Evolutionary conservation across 2,113 vertebrate genomes (phyloP), one percentile per base, ranked within the genome.

Genomic region (Antechinus stuartii): DNA sequence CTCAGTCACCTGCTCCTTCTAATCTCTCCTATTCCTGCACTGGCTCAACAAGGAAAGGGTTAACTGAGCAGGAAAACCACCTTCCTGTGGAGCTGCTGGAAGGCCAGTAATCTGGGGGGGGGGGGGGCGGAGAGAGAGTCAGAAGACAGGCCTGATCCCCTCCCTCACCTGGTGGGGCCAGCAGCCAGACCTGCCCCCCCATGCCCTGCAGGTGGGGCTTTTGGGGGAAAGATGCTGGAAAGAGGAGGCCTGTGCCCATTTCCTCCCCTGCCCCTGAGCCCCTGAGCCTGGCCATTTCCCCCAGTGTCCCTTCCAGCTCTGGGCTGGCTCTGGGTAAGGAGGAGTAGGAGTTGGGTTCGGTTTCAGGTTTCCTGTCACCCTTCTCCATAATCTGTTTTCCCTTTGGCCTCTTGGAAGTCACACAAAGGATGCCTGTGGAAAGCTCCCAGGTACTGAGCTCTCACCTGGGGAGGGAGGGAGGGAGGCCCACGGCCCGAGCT

Each of bases 341-440:
- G 93, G 68, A 97, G 90, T 92, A 14, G 55, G 96, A 26, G 92
- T 57, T 97, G 97, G 97, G 96, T 96, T 95, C 92, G 61, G 95
- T 89, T 96, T 97, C 96, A 92, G 92, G 93, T 97, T 97, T 97
- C 97, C 95, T 95, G 93, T 94, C 95, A 97, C 97, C 91, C 96
- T 92, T 90, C 92, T 97, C 91, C 97, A 95, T 97, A 95, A 96
- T 97, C 96, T 97, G 94, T 93, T 96, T 97, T 97, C 96, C 96
- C 91, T 96, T 95, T 96, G 92, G 91, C 76, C 50, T 95, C 97
- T 96, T 97, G 96, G 96, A 97, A 97, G 96, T 94, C 47, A 92
- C 92, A 97, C 97, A 98, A 97, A 97, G 97, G 94, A 94, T 96
- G 93, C 91, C 97, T 97, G 96, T 96, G 94, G 96, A 97, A 56